Evolutionary conservation across 2,113 vertebrate species (phyloP), one percentile per base, ranked within the genome.

Genomic region (Cochlearius cochlearius): DNA sequence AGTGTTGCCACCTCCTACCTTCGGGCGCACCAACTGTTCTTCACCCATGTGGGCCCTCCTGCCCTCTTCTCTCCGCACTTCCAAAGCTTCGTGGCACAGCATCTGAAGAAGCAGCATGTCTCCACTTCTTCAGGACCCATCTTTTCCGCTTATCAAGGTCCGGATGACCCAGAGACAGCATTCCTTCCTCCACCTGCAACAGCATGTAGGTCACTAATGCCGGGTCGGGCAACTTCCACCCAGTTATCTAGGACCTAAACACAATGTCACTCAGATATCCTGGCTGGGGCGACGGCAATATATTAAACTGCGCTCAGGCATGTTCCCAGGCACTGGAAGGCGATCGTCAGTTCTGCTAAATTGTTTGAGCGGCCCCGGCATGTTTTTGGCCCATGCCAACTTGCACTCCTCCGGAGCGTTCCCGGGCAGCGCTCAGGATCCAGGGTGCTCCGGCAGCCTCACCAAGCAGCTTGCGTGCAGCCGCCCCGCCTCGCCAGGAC

Each of bases 251-350:
- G 27, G 25, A 68, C 22, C 34, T 72, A 63, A 77, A 59, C 0
- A 1, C 29, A 38, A 39, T 43, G 22, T 26, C 29, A 52, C 30
- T 43, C 0, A 0, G 8, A 11, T 0, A 1, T 15, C 21, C 43
- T 0, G 0, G 26, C 29, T 67, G 36, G 15, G 43, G 50, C 3
- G 4, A 59, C 0, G 0, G 22, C 43, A 64, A 4, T 27, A 6
- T 3, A 36, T 49, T 47, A 62, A 77, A 74, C 10, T 2, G 0
- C 0, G 0, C 38, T 39, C 2, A 3, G 73, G 11, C 12, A 3
- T 2, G 3, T 71, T 89, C 39, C 22, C 34, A 79, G 34, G 26
- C 43, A 67, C 27, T 52, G 34, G 39, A 92, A 63, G 39, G 25
- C 1, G 1, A 58, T 4, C 1, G 0, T 20, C n/a, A 41, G 18